A percentile compares a stretch with the other conserved stretches of the same genome.
Conservation (phyloP, 2,888 invertebrate genomes). For the Chouioia cunea region DNA sequence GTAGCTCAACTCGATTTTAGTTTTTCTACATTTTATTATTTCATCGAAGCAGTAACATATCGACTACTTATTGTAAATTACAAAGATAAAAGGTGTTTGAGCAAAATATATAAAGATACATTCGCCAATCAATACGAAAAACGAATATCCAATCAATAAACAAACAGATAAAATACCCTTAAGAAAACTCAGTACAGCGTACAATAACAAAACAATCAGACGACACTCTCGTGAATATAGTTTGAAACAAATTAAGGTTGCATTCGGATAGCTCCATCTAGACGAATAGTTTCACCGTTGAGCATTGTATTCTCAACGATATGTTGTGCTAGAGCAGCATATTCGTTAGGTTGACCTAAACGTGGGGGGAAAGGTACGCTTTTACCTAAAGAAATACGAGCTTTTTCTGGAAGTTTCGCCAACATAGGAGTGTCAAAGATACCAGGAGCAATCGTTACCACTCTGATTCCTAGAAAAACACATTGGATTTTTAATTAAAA, state of each 20-base stretch:
- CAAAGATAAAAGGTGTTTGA: too few species aligned
- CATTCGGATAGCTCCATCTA: constrained; percentile 74
- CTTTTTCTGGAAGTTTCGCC: constrained; percentile 70
- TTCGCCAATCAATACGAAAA: too few species aligned
- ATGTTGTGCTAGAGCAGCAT: constrained; percentile 71
- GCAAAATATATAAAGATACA: too few species aligned
- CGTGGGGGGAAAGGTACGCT: constrained; percentile 72
- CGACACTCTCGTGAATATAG: too few species aligned
- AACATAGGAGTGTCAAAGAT: constrained; percentile 74
- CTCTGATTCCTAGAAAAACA: constrained; percentile 50
- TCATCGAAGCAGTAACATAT: too few species aligned
- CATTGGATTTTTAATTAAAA: neutral
- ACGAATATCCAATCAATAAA: too few species aligned
- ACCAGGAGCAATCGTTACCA: constrained; percentile 67
- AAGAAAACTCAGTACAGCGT: too few species aligned
- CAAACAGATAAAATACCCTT: too few species aligned
- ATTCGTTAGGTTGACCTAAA: constrained; percentile 72
- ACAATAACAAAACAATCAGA: neutral
- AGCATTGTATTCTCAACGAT: constrained; percentile 73
- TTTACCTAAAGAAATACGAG: constrained; percentile 69
- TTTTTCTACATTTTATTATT: too few species aligned
- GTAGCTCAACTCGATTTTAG: too few species aligned
- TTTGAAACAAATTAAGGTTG: constrained; percentile 63
- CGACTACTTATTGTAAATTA: too few species aligned
- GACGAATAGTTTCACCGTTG: constrained; percentile 74